Conservation (phyloP, 2,113 vertebrate genomes). For the Paramisgurnus dabryanus region DNA sequence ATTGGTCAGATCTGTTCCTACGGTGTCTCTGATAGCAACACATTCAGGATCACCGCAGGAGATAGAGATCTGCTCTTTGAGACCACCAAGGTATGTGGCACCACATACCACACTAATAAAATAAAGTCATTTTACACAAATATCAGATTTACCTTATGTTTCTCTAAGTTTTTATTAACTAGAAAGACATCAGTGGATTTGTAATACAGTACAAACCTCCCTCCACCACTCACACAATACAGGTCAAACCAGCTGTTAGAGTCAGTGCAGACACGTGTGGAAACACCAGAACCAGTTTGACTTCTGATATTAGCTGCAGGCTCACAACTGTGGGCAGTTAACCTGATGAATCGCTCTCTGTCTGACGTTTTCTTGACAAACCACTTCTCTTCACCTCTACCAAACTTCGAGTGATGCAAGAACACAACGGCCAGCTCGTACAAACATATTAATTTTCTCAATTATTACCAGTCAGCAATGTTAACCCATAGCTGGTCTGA, state of each 20-base stretch:
- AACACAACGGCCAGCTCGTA: not conserved
- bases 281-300: constrained; percentile 24
- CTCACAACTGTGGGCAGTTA: not conserved
- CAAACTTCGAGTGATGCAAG: not conserved
- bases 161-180: not conserved
- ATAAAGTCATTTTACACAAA: not conserved
- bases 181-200: not conserved
- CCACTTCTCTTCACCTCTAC: not conserved
- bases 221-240: not conserved
- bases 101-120: no score
- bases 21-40: constrained; percentile 83
- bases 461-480: not conserved
- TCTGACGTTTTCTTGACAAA: constrained; percentile 11
- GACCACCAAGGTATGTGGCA: constrained; percentile 81
- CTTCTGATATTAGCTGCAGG: constrained; percentile 5
- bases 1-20: constrained; percentile 90
- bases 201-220: not conserved
- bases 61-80: constrained; percentile 87
- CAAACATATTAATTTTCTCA: not conserved
- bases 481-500: not conserved
- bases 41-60: constrained; percentile 83
- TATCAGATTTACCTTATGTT: no score
- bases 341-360: not conserved
- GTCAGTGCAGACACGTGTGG: not conserved
- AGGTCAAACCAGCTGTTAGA: constrained; percentile 29